Evolutionary conservation across 2,113 vertebrate genomes (phyloP).

Genomic region (Brachypodius melanocephalos): DNA sequence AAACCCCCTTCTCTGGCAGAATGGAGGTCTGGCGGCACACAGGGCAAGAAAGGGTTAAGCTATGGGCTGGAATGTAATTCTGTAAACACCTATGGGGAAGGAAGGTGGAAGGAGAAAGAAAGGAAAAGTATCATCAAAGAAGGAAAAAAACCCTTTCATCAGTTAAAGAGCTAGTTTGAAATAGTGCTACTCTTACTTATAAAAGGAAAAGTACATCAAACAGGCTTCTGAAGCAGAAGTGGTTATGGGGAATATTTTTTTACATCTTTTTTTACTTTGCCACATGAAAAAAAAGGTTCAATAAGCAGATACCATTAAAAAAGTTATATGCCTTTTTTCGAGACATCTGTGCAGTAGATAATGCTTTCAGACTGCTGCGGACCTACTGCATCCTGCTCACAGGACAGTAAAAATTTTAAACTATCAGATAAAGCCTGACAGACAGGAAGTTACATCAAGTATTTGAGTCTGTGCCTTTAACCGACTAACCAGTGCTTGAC

Average conservation of each 20-base stretch:
- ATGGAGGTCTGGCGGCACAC: slow-evolving; percentile 97
- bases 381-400: background rate
- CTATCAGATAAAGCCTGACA: background rate
- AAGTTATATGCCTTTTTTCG: background rate
- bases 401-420: background rate
- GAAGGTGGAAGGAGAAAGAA: background rate
- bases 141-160: background rate
- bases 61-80: slow-evolving; percentile 95
- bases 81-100: slow-evolving; percentile 86
- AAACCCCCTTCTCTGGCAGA: slow-evolving; percentile 96
- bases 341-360: background rate
- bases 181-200: background rate
- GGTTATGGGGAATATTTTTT: background rate
- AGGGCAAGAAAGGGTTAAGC: slow-evolving; percentile 92
- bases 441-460: background rate
- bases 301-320: background rate
- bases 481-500: background rate
- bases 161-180: background rate
- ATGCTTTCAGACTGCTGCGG: background rate
- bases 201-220: background rate
- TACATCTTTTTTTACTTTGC: background rate
- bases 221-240: background rate
- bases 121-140: slow-evolving; percentile 3
- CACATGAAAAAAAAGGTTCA: background rate
- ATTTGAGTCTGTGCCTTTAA: background rate